phyloP scores from a whole-genome alignment of 2,888 invertebrate species.

The Carcina quercana region DNA sequence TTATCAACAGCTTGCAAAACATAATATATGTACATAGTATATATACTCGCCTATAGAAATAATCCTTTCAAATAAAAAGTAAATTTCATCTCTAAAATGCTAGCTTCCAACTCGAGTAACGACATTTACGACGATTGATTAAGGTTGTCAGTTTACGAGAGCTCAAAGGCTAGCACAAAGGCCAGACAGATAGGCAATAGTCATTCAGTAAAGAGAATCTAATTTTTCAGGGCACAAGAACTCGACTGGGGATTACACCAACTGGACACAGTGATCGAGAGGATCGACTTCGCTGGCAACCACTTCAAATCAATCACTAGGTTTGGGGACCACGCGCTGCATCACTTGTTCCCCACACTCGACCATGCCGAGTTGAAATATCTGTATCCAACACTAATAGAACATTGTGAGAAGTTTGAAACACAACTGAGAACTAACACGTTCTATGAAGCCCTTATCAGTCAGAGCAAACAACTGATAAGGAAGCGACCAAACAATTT shows the following conservation, averaged over 20 bases:
- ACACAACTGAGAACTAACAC: conserved; percentile 61
- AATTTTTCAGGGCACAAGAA: conserved; percentile 56
- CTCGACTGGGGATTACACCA: conserved; percentile 87
- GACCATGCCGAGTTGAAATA: conserved; percentile 83
- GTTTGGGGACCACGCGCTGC: conserved; percentile 86
- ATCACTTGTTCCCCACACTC: conserved; percentile 87
- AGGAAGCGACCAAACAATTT: conserved; percentile 51
- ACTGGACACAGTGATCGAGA: conserved; percentile 82
- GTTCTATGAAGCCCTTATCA: conserved; percentile 77
- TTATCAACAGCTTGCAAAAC: too few relatives aligned
- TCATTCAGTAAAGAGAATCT: too few relatives aligned
- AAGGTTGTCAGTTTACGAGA: too few relatives aligned
- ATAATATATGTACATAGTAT: too few relatives aligned
- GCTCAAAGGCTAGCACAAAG: too few relatives aligned
- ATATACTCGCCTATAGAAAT: too few relatives aligned
- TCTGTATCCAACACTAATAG: conserved; percentile 76
- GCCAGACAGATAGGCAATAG: too few relatives aligned
- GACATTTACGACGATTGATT: too few relatives aligned
- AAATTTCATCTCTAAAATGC: too few relatives aligned
- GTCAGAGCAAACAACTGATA: conserved; percentile 74
- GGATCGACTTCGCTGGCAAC: conserved; percentile 77
- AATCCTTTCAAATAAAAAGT: too few relatives aligned
- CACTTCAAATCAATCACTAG: conserved; percentile 80
- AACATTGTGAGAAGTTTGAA: conserved; percentile 79
- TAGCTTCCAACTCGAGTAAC: too few relatives aligned